Evolutionary conservation across 53 echinoderm and acorn worm genomes (phyloP), one percentile per base, ranked within the genome.

Genomic region (Arbacia lixula): DNA sequence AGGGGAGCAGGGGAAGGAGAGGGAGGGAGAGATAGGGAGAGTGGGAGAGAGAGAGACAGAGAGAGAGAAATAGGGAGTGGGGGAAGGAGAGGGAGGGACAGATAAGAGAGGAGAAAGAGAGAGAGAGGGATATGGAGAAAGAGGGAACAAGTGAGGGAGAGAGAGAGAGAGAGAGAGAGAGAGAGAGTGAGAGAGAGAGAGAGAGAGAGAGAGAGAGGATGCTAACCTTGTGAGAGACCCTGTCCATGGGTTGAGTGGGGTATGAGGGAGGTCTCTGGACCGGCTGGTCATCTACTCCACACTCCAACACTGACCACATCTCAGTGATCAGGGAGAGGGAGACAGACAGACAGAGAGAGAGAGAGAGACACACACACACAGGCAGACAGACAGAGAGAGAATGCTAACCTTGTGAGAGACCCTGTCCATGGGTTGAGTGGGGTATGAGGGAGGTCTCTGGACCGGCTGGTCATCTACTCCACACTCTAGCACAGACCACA

Each of bases 401-500:
- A n/a, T n/a, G 43, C 71, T 71, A 19, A 96, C 96, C 91, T 96
- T 96, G 24, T 91, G 91, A 40, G 91, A 87, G 22, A 85, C 71
- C 26, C 96, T 83, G 71, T 96, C 96, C 37, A 91, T 87, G 6
- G 96, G 89, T 53, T 93, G 91, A 27, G 87, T 89, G 6, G 91
- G 93, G 19, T 76, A 87, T 28, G 92, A 88, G 17, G 34, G 85
- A 20, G 94, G 92, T 88, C 94, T 83, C 21, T 93, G 82, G 63
- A 91, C 74, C 16, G 90, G 92, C 49, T 92, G 87, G 50, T 94
- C 97, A 79, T 97, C 92, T 28, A 63, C 64, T 19, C 97, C 90
- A 88, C 97, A 94, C 84, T 97, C 97, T 34, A 97, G 36, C 20
- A 92, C 88, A 52, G 94, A 92, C 97, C 97, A 97, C 69, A 97